Conservation (phyloP, 2,113 vertebrate genomes). For the Calonectris borealis region DNA sequence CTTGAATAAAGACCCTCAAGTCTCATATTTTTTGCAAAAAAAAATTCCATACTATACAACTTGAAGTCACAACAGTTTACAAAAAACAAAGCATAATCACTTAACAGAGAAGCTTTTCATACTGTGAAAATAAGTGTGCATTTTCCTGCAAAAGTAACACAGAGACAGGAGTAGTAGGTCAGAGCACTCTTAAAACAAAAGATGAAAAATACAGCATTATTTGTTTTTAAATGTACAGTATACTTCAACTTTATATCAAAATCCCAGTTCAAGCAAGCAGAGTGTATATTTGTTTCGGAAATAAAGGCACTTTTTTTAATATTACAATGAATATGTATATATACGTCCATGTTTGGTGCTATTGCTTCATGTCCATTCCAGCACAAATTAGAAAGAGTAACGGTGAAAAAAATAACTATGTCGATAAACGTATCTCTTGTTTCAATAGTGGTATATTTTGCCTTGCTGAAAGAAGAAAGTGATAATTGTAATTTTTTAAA, state of each 20-base stretch:
- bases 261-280: neutral
- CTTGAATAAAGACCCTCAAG: neutral
- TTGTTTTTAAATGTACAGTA: neutral
- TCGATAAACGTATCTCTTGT: neutral
- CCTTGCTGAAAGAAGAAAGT: neutral
- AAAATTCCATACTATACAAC: neutral
- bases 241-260: neutral
- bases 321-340: neutral
- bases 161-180: neutral
- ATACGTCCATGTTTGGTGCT: neutral
- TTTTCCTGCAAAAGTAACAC: neutral
- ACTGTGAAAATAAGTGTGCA: neutral
- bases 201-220: neutral
- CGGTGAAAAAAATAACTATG: neutral
- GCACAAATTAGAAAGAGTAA: neutral
- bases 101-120: neutral
- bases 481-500: neutral
- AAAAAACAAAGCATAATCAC: neutral
- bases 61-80: neutral
- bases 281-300: neutral
- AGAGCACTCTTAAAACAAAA: neutral
- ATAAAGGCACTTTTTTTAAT: neutral
- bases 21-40: neutral
- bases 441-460: neutral
- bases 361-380: neutral